Evolutionary conservation across 2,888 invertebrate genomes (phyloP).

Genomic region (Zonitis immaculata): DNA sequence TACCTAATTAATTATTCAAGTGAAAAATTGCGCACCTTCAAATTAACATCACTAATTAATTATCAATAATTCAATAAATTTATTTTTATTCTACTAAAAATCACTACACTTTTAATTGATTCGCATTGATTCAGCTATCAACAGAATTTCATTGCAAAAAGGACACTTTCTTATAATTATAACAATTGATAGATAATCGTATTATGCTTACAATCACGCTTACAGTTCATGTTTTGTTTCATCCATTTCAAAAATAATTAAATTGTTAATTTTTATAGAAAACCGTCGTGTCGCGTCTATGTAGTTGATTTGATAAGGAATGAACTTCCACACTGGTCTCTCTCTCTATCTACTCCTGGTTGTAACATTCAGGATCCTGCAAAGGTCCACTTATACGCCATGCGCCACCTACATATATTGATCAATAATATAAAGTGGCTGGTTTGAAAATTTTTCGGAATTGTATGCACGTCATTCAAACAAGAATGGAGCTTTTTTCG

Average conservation of each 20-base stretch:
- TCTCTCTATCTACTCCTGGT: too few species aligned
- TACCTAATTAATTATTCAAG: too few species aligned
- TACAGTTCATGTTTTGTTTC: background rate
- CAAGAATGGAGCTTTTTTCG: too few species aligned
- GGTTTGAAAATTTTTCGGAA: background rate
- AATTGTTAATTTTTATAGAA: background rate
- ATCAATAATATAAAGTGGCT: background rate
- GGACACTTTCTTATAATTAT: background rate
- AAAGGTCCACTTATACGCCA: background rate
- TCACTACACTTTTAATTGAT: too few species aligned
- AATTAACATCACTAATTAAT: too few species aligned
- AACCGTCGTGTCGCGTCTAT: background rate
- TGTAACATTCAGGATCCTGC: background rate
- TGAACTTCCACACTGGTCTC: background rate
- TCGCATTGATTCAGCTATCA: background rate
- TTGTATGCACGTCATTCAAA: background rate
- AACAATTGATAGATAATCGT: too few species aligned
- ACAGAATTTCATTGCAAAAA: background rate
- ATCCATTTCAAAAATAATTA: background rate
- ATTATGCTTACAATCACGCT: too few species aligned
- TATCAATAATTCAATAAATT: too few species aligned
- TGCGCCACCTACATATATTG: slow-evolving; percentile 6
- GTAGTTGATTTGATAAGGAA: background rate
- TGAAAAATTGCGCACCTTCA: too few species aligned
- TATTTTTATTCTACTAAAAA: too few species aligned